Conservation (phyloP, 2,797 vertebrate species). For the Hoplostethus atlanticus region DNA sequence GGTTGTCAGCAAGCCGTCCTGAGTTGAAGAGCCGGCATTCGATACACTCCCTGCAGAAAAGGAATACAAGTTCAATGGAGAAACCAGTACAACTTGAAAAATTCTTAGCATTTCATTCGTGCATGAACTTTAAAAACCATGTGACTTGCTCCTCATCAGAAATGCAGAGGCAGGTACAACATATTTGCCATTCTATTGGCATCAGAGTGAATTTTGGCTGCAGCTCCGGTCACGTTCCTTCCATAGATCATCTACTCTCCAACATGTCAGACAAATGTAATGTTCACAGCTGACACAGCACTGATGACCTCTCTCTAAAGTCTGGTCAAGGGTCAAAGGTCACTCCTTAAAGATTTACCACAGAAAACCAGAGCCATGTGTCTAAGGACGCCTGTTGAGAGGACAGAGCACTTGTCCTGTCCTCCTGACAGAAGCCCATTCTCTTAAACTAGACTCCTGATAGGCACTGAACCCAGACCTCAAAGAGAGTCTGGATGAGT, state of each 20-base stretch:
- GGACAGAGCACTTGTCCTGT: constrained; percentile 7
- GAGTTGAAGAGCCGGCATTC: constrained; percentile 94
- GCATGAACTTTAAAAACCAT: neutral
- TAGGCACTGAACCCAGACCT: constrained; percentile 2
- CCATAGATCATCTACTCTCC: neutral
- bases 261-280: neutral
- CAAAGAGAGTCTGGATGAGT: constrained; percentile 4
- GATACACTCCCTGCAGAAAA: constrained; percentile 90
- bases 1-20: constrained; percentile 91
- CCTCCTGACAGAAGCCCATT: neutral
- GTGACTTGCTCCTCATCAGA: neutral
- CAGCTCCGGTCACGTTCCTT: neutral
- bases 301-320: neutral
- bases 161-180: neutral
- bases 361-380: constrained; percentile 33
- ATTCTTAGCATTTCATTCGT: neutral
- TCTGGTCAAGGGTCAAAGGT: constrained; percentile 30
- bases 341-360: constrained; percentile 10
- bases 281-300: neutral
- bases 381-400: constrained; percentile 3
- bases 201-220: neutral
- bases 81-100: neutral
- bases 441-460: constrained; percentile 25
- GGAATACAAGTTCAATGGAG: neutral
- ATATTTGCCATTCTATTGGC: neutral